These are phyloP conservation scores for Tiliacea aurago DNA, from an alignment of 2,888 invertebrate species.

Conservation along the genomic window DNA sequence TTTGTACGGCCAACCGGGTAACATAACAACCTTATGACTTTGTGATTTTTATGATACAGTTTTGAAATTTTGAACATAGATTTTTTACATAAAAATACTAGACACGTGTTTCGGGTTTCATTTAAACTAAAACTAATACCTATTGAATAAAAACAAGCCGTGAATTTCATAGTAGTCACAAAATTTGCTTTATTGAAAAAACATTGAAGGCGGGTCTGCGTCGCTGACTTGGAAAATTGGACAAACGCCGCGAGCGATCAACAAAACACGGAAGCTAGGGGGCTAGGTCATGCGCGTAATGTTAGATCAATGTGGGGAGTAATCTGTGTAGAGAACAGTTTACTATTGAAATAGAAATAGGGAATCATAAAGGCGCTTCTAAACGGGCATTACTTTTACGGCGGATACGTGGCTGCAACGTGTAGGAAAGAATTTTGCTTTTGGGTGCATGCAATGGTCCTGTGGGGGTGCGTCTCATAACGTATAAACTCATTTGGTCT, in stretches of 20 bases:
- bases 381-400: too few relatives aligned
- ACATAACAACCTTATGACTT: too few relatives aligned
- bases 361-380: background rate
- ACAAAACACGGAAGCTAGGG: slow-evolving; percentile 9
- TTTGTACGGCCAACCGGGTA: too few relatives aligned
- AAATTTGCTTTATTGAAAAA: slow-evolving; percentile 44
- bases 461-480: too few relatives aligned
- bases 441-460: background rate
- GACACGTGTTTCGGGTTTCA: too few relatives aligned
- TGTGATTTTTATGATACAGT: too few relatives aligned
- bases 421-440: too few relatives aligned
- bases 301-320: slow-evolving; percentile 11
- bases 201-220: slow-evolving; percentile 6
- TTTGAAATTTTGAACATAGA: too few relatives aligned
- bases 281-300: slow-evolving; percentile 29
- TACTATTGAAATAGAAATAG: slow-evolving; percentile 8
- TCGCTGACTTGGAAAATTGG: slow-evolving; percentile 47
- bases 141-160: background rate
- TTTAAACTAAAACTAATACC: too few relatives aligned
- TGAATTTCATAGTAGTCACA: background rate
- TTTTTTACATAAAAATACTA: too few relatives aligned
- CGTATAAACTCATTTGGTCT: too few relatives aligned
- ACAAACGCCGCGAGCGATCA: slow-evolving; percentile 29
- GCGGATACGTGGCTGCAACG: background rate
- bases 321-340: background rate